Conservation (phyloP, 2,797 vertebrate species). For the Gila robusta region DNA sequence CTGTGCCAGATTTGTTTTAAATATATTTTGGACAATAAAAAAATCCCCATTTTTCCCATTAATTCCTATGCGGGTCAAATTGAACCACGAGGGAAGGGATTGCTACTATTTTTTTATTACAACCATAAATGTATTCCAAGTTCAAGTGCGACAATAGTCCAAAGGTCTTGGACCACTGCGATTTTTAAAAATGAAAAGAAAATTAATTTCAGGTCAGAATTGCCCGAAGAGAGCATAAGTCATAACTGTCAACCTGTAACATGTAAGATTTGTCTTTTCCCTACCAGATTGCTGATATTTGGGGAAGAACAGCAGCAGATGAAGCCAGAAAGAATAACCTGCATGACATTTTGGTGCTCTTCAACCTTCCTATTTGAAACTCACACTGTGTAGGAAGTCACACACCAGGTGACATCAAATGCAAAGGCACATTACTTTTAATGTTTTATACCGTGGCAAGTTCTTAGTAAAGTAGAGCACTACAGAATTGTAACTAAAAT, state of each 20-base stretch:
- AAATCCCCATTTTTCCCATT: not conserved
- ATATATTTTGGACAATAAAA: not conserved
- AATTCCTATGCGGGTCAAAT: not conserved
- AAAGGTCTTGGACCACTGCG: not conserved
- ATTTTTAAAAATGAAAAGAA: not conserved
- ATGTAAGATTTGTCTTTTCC: not conserved
- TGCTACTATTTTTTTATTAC: not conserved
- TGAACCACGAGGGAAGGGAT: not conserved
- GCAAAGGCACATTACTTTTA: not conserved
- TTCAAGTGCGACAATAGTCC: not conserved
- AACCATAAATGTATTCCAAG: not conserved
- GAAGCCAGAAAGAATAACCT: slow-evolving; percentile 42
- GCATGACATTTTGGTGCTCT: slow-evolving; percentile 34
- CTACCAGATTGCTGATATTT: slow-evolving; percentile 27
- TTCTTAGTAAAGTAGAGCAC: not conserved
- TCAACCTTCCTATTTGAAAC: slow-evolving; percentile 14
- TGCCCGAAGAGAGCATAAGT: not conserved
- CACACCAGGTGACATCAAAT: not conserved
- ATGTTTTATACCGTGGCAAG: not conserved
- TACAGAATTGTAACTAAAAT: not conserved
- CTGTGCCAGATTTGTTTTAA: no score
- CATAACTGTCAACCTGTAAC: not conserved
- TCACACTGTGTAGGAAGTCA: not conserved
- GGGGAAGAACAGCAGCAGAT: slow-evolving; percentile 29
- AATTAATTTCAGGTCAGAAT: not conserved